phyloP scores from a whole-genome alignment of 2,113 vertebrate genomes.

The Speoplatyrhinus poulsoni region DNA sequence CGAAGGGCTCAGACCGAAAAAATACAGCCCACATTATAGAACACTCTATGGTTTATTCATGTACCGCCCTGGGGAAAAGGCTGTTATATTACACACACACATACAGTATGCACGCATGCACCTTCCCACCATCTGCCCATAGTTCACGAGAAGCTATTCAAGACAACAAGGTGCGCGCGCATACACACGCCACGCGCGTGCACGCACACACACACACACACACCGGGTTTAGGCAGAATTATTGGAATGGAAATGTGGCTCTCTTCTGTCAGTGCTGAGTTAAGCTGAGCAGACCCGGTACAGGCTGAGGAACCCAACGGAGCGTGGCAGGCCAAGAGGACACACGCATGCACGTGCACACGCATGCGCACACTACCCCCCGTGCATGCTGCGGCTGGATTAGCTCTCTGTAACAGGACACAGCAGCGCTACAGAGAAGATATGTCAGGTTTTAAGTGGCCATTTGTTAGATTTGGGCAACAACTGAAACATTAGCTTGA shows the following conservation, averaged over 20 bases:
- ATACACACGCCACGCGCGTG: slow-evolving; percentile 1
- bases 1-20: slow-evolving; percentile 21
- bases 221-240: slow-evolving; percentile 57
- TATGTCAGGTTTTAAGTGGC: slow-evolving; percentile 71
- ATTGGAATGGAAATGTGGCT: slow-evolving; percentile 68
- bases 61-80: slow-evolving; percentile 32
- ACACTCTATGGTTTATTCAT: slow-evolving; percentile 65
- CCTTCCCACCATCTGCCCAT: slow-evolving; percentile 51
- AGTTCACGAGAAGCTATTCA: slow-evolving; percentile 38
- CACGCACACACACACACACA: slow-evolving; percentile 30
- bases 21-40: slow-evolving; percentile 41
- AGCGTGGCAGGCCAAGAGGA: slow-evolving; percentile 59
- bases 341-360: slow-evolving; percentile 14
- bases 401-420: slow-evolving; percentile 56
- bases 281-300: slow-evolving; percentile 63
- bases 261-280: slow-evolving; percentile 61
- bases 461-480: slow-evolving; percentile 70
- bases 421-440: slow-evolving; percentile 51
- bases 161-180: slow-evolving; percentile 5
- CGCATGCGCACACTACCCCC: slow-evolving; percentile 16
- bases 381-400: slow-evolving; percentile 43
- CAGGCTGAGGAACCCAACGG: slow-evolving; percentile 60
- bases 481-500: slow-evolving; percentile 62
- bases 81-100: slow-evolving; percentile 32
- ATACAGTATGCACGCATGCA: neutral